Base-by-base conservation (phyloP, 2,113 vertebrate genomes). In the Romanogobio albipinnatus region DNA sequence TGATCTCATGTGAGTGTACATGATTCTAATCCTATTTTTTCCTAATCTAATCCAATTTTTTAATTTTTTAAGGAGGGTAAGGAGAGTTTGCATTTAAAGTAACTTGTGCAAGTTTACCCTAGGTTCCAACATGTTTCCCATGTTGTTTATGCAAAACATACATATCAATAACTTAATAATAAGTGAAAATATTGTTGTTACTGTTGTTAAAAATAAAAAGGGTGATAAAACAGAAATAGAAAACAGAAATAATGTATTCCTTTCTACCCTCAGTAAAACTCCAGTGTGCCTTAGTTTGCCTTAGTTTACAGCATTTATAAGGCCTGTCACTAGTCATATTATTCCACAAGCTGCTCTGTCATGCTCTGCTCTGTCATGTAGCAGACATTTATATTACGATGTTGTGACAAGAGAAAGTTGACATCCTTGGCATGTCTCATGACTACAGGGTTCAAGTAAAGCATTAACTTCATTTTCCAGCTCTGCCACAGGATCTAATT, bases 401-500 rank as follows among this genome's bases (percentile, higher is more conserved):
- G 17, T 13, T 76, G 43, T 47, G 70, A 74, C 70, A 73, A 73
- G 75, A 56, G 49, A 76, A 58, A 36, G 49, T 76, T 36, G 51
- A 78, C 33, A 43, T 62, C 45, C 78, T 36, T 81, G 61, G 61
- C 24, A 81, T 68, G 26, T 33, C 77, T 80, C 45, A 33, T 81
- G 43, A 53, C 61, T 14, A 33, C 61, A 36, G 43, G 61, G 79
- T 81, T 81, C 61, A 68, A 81, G 45, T 8, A 81, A 81, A 81
- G 61, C 26, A 26, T 81, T 81, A 66, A 64, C 61, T 51, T 81
- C 59, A 49, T 66, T 51, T 81, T 17, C 24, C 9, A 81, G 61
- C 61, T 33, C 43, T 81, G 62, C 26, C 17, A 68, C 43, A 33
- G 79, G 79, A 81, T 81, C 61, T 81, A 68, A 81, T 68, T 81